Conservation (phyloP, 2,113 vertebrate genomes). For the Scalopus aquaticus region DNA sequence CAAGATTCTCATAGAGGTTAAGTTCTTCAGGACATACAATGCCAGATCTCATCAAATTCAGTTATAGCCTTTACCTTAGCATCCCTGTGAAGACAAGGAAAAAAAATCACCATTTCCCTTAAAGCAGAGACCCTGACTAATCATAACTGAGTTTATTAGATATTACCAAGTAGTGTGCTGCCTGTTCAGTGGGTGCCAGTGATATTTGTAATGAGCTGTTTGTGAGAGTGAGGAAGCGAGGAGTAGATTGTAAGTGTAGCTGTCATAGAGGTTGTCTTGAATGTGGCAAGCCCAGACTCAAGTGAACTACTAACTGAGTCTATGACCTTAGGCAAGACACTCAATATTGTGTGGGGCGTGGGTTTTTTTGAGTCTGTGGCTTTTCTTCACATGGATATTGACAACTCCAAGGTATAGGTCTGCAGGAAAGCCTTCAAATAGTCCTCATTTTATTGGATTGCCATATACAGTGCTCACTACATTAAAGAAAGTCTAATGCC, state of each 20-base stretch:
- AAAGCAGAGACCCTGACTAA: not conserved
- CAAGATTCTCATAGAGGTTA: not conserved
- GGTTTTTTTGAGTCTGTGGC: not conserved
- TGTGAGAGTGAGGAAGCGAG: fast-evolving
- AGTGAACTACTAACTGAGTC: not conserved
- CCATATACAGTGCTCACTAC: fast-evolving
- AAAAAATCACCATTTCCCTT: not conserved
- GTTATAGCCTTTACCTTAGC: slow-evolving; percentile 1
- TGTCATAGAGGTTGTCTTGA: not conserved
- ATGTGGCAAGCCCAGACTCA: not conserved
- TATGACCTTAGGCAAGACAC: not conserved
- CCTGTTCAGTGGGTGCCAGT: not conserved
- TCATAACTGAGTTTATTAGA: not conserved
- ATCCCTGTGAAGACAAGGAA: not conserved
- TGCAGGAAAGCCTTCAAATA: not conserved
- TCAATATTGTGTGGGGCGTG: not conserved
- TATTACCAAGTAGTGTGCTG: not conserved
- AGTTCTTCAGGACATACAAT: slow-evolving; percentile 7
- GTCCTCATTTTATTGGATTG: not conserved
- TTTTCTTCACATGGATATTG: not conserved
- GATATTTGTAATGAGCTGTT: not conserved
- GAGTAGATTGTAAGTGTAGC: not conserved
- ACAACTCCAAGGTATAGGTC: not conserved
- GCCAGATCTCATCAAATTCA: slow-evolving; percentile 60
- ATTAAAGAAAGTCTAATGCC: not conserved